These are phyloP conservation scores for Tapirus indicus DNA, from an alignment of 2,797 vertebrate species.

Conservation along the genomic window DNA sequence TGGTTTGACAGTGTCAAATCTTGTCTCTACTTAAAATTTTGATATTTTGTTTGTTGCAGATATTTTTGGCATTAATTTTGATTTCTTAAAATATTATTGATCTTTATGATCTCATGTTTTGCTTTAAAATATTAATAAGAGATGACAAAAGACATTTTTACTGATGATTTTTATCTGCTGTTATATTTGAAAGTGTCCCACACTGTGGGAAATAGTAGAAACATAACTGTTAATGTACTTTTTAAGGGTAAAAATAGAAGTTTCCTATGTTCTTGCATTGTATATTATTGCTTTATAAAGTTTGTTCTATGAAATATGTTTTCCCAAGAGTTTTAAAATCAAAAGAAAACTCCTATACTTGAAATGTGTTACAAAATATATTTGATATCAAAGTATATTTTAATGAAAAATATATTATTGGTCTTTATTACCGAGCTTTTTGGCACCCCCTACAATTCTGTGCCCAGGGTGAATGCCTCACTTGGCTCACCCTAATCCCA, in stretches of 20 bases:
- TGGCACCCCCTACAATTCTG: neutral
- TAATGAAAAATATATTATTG: neutral
- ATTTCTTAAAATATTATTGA: neutral
- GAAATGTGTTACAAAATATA: too few species aligned
- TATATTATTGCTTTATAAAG: neutral
- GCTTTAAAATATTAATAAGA: conserved; percentile 82
- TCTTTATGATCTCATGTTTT: conserved; percentile 63
- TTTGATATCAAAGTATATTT: neutral
- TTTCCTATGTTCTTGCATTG: neutral
- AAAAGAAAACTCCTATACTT: too few species aligned
- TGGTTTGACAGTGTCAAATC: neutral
- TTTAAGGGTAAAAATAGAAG: conserved; percentile 67
- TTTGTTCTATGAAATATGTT: neutral
- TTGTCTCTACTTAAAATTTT: neutral
- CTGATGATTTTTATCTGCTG: conserved; percentile 77
- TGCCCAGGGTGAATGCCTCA: neutral
- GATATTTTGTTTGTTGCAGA: neutral
- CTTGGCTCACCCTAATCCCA: neutral
- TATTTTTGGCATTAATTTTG: neutral
- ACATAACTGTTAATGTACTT: conserved; percentile 65
- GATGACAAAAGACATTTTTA: conserved; percentile 76
- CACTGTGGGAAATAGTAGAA: conserved; percentile 70
- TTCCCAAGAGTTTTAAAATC: neutral
- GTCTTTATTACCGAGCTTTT: neutral
- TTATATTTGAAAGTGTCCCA: conserved; percentile 73